Percentiles rank a stretch among this genome's conserved stretches.
These are phyloP conservation scores for Marmota monax DNA, from an alignment of 2,113 vertebrate species.

Conservation along the genomic window DNA sequence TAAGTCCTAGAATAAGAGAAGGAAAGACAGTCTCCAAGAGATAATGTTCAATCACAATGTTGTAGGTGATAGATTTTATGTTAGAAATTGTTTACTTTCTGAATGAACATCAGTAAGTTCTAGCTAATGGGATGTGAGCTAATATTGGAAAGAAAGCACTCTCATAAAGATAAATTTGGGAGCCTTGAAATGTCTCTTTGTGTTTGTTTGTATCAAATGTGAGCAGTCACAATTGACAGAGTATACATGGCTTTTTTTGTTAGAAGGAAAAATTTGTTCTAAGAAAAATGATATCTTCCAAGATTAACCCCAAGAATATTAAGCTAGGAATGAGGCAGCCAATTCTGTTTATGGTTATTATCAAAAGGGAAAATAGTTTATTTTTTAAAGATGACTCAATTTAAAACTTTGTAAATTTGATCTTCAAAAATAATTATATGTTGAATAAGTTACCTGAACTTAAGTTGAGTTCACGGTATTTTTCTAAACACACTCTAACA, in stretches of 20 bases:
- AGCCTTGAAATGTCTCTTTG: neutral
- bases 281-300: neutral
- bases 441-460: neutral
- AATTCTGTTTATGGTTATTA: slow-evolving; percentile 32
- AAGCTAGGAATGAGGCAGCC: neutral
- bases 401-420: neutral
- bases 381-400: neutral
- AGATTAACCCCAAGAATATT: neutral
- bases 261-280: neutral
- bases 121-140: neutral
- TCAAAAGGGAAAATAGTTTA: neutral
- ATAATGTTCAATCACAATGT: neutral
- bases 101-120: neutral
- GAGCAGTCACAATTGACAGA: neutral
- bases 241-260: neutral
- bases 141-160: neutral
- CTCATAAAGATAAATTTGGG: neutral
- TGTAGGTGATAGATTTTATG: neutral
- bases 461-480: neutral
- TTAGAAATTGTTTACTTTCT: neutral
- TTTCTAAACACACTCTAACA: neutral
- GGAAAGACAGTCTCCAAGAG: neutral
- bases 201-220: neutral
- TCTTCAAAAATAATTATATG: slow-evolving; percentile 10
- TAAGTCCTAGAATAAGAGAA: neutral